Conservation (phyloP, 2,797 vertebrate genomes). For the Labeo calbasu region DNA sequence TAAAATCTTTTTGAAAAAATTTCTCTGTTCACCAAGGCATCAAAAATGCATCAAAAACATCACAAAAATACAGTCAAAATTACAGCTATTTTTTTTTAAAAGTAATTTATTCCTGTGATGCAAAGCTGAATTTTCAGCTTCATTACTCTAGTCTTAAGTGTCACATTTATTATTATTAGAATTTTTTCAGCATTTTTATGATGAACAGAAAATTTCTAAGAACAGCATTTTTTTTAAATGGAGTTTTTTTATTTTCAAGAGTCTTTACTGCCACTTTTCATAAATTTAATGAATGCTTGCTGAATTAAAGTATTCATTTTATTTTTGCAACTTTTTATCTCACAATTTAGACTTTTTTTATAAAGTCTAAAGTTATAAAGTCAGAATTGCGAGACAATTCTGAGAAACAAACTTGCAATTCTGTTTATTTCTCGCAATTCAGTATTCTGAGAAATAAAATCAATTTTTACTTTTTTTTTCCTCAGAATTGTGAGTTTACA, state of each 20-base stretch:
- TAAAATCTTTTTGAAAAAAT: neutral
- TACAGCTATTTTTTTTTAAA: too few species aligned
- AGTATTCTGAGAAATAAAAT: too few species aligned
- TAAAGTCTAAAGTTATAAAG: too few species aligned
- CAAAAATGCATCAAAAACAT: neutral
- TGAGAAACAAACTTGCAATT: too few species aligned
- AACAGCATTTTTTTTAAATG: too few species aligned
- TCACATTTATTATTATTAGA: neutral
- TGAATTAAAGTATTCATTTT: neutral
- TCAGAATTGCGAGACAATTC: too few species aligned
- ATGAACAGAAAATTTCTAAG: neutral
- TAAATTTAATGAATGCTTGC: neutral
- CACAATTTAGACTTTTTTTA: too few species aligned
- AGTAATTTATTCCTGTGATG: neutral
- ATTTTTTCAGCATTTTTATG: neutral
- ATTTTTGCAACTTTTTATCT: too few species aligned
- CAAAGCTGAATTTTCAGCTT: neutral
- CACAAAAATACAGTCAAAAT: neutral
- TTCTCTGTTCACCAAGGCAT: neutral
- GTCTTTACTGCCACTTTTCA: neutral
- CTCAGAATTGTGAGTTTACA: too few species aligned
- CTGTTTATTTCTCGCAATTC: too few species aligned
- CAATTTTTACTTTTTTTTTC: too few species aligned
- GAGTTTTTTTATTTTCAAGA: too few species aligned
- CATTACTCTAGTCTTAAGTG: neutral